Base-by-base conservation (phyloP, 2,888 invertebrate species). In the Plagodis dolabraria region DNA sequence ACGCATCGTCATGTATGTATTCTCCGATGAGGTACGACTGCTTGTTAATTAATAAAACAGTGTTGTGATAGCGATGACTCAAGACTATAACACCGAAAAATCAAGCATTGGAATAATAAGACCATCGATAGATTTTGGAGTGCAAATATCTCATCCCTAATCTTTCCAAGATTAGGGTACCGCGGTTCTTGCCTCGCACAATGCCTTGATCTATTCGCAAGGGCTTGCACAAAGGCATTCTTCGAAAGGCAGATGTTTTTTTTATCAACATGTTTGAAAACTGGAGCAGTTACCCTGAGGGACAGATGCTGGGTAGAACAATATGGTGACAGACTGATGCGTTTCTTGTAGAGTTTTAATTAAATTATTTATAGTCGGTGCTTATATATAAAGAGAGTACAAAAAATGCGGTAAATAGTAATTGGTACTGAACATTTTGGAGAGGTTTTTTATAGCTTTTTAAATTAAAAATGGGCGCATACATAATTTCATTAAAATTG, bases 141-240 rank as follows among this genome's bases (percentile, higher is more conserved):
- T n/a, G 42, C 5, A 7, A n/a, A 35, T 44, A 43, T 65, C 67
- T 57, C 85, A 69, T 70, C 84, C 65, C 85, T 83, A 76, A 50
- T 22, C 22, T 22, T 22, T 22, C 63, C 69, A 80, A 83, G 81
- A 83, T 85, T 82, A 83, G 85, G 86, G 86, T 82, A 82, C 79
- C 75, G 75, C 74, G 73, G 51, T 60, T 55, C 54, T 47, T 60
- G 36, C 68, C 68, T 50, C 50, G 71, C 74, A 79, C 83, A 85
- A 83, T 84, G 85, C 69, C 79, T 81, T 71, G 84, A 87, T 88
- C 86, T 86, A 85, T 87, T 85, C 84, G 86, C 84, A 82, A 86
- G 74, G 63, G 56, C 53, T 67, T 57, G 45, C 70, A 75, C 71
- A 70, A 77, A 72, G 71, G 68, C 55, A 68, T 66, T 50, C 35